Conservation (phyloP, 1,140 invertebrate species). For the Tetramorium parvispinum region DNA sequence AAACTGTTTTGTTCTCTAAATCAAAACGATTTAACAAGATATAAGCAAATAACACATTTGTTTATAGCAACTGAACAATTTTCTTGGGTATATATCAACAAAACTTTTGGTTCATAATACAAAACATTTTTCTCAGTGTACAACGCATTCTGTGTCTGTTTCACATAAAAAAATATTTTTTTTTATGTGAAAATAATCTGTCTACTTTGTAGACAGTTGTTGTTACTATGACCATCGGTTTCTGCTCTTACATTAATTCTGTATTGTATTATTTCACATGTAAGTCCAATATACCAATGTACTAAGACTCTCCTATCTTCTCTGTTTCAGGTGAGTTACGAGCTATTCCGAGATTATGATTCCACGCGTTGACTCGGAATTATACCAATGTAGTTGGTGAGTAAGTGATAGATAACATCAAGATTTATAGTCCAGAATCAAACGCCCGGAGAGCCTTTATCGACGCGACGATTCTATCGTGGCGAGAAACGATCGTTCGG, state of each 20-base stretch:
- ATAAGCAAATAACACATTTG: too few species aligned
- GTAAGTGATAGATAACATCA: slow-evolving; percentile 55
- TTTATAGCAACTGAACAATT: too few species aligned
- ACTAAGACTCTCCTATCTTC: slow-evolving; percentile 23
- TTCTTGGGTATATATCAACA: too few species aligned
- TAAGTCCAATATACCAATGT: not conserved
- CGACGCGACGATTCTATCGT: slow-evolving; percentile 16
- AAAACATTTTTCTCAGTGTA: too few species aligned
- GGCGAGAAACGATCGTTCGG: not conserved
- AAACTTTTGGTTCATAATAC: too few species aligned
- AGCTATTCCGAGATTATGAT: slow-evolving; percentile 37
- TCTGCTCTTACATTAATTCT: not conserved
- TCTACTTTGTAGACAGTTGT: too few species aligned
- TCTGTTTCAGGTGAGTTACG: slow-evolving; percentile 51
- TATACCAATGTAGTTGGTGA: slow-evolving; percentile 28
- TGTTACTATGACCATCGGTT: not conserved
- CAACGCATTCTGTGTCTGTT: too few species aligned
- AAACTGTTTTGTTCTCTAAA: too few species aligned
- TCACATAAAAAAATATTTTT: too few species aligned
- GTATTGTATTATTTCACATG: slow-evolving; percentile 19
- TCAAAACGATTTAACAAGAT: too few species aligned
- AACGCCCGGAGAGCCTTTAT: slow-evolving; percentile 35
- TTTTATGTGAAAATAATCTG: not conserved
- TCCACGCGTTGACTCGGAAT: slow-evolving; percentile 21
- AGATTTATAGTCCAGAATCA: slow-evolving; percentile 49